phyloP scores from a whole-genome alignment of 2,797 vertebrate species.

The Naso thynnoides region DNA sequence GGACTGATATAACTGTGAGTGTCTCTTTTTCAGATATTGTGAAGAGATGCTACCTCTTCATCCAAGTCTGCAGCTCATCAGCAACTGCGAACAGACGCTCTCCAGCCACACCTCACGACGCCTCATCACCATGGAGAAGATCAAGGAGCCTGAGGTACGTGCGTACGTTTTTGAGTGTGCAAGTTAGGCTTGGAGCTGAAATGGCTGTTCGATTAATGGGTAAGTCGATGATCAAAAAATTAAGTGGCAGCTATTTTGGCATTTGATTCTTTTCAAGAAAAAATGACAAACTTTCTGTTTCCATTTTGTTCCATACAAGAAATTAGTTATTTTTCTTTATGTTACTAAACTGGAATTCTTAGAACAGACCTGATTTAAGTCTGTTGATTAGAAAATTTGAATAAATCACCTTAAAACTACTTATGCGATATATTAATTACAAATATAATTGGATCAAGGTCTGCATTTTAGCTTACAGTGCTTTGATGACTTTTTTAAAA shows the following conservation, averaged over 20 bases:
- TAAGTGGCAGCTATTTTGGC: background rate
- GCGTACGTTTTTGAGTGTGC: background rate
- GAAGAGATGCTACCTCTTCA: constrained; percentile 93
- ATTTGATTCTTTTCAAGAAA: background rate
- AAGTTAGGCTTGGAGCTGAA: constrained; percentile 1
- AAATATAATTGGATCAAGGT: background rate
- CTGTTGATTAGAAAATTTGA: background rate
- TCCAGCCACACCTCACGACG: constrained; percentile 96
- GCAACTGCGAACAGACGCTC: constrained; percentile 96
- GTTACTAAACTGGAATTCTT: background rate
- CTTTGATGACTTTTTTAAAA: background rate
- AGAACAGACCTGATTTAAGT: background rate
- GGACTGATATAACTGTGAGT: constrained; percentile 2
- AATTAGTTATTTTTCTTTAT: background rate
- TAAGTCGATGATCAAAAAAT: background rate
- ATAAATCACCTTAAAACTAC: background rate
- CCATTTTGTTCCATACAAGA: background rate
- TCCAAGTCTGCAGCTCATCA: constrained; percentile 93
- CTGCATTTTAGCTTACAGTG: background rate
- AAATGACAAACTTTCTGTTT: background rate
- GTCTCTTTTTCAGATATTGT: constrained; percentile 85
- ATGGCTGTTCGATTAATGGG: background rate
- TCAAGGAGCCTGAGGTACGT: constrained; percentile 94
- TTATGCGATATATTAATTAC: background rate
- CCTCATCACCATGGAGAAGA: constrained; percentile 98